These are phyloP conservation scores for Oryctes rhinoceros DNA, from an alignment of 1,140 invertebrate genomes.

Conservation along the genomic window DNA sequence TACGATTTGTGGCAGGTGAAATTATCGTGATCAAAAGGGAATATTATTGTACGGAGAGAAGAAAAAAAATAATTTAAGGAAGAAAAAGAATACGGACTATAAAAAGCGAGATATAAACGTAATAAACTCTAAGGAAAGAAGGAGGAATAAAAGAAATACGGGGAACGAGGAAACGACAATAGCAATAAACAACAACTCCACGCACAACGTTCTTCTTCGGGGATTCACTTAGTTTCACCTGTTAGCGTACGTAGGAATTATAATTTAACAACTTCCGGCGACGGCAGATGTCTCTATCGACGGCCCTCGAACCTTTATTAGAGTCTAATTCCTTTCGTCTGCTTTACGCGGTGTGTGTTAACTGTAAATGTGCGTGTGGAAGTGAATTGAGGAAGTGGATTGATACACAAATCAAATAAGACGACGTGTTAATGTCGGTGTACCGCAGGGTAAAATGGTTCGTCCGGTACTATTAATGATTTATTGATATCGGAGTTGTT, in stretches of 20 bases:
- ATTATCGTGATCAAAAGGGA: slow-evolving; percentile 25
- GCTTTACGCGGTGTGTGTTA: neutral
- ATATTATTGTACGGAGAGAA: neutral
- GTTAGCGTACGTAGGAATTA: slow-evolving; percentile 55
- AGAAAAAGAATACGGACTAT: neutral
- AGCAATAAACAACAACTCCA: neutral
- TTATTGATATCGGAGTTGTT: neutral
- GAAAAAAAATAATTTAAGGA: neutral
- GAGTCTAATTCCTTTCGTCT: neutral
- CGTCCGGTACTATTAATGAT: neutral
- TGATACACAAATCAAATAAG: slow-evolving; percentile 20
- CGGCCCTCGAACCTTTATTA: slow-evolving; percentile 5
- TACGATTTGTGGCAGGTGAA: slow-evolving; percentile 59
- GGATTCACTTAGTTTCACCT: slow-evolving; percentile 54
- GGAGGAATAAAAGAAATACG: no score
- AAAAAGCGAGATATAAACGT: neutral
- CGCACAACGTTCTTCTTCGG: neutral
- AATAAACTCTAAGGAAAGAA: neutral
- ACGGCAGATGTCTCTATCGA: slow-evolving; percentile 50
- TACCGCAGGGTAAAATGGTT: neutral
- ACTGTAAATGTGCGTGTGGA: neutral
- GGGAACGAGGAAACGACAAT: neutral
- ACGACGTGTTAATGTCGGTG: neutral
- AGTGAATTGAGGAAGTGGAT: neutral
- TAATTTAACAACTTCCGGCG: slow-evolving; percentile 58